phyloP scores from a whole-genome alignment of 2,797 vertebrate species.

The Amblyraja radiata region DNA sequence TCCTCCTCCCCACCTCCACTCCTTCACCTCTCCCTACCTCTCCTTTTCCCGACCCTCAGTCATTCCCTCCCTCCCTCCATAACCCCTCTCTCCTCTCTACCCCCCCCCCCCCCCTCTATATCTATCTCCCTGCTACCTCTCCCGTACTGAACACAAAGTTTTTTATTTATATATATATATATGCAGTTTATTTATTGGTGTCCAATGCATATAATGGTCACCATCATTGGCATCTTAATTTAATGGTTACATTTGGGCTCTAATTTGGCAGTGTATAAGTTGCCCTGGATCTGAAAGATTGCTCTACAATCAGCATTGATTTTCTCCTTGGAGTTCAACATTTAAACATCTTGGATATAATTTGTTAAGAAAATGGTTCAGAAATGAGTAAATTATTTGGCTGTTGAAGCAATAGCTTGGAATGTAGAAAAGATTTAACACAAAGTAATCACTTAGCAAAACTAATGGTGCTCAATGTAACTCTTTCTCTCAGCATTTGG shows the following conservation, averaged over 20 bases:
- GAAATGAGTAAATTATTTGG: not conserved
- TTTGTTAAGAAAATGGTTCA: not conserved
- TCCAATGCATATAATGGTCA: not conserved
- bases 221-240: not conserved
- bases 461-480: constrained; percentile 11
- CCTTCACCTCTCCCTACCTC: too few relatives aligned
- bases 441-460: not conserved
- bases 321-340: too few relatives aligned
- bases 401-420: not conserved
- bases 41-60: too few relatives aligned
- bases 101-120: too few relatives aligned
- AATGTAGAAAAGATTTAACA: not conserved
- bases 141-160: too few relatives aligned
- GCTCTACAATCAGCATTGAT: not conserved
- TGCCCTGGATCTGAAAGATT: not conserved
- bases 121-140: too few relatives aligned
- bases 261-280: not conserved
- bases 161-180: too few relatives aligned
- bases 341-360: not conserved
- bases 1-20: too few relatives aligned
- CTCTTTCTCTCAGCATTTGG: constrained; percentile 69
- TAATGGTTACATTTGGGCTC: not conserved
- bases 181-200: not conserved
- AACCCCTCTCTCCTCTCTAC: too few relatives aligned
- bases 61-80: too few relatives aligned